phyloP scores from a whole-genome alignment of 2,113 vertebrate genomes.

The Triplophysa rosa region DNA sequence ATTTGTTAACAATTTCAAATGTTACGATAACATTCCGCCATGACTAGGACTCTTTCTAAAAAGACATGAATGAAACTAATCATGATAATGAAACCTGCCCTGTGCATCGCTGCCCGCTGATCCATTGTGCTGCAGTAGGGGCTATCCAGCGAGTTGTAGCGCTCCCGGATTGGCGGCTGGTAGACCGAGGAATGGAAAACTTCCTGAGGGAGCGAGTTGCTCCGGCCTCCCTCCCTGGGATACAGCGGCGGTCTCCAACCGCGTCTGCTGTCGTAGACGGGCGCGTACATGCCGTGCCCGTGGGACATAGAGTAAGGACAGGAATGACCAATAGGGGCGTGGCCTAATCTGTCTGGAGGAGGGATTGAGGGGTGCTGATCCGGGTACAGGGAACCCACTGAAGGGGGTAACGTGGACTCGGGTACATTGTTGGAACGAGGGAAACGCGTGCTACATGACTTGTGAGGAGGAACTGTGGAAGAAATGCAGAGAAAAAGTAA shows the following conservation, averaged over 20 bases:
- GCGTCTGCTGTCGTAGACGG: constrained; percentile 92
- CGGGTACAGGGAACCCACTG: constrained; percentile 79
- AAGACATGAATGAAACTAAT: background rate
- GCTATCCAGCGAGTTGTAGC: constrained; percentile 92
- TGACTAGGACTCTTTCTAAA: too few relatives aligned
- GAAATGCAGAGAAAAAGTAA: background rate
- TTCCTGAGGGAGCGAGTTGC: constrained; percentile 94
- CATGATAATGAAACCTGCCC: constrained; percentile 70
- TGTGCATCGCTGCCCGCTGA: constrained; percentile 84
- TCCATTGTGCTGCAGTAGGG: constrained; percentile 88
- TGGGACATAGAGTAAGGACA: constrained; percentile 83
- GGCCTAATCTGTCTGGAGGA: constrained; percentile 83
- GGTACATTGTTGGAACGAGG: constrained; percentile 86
- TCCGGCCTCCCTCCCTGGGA: constrained; percentile 91
- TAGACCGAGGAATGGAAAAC: constrained; percentile 91
- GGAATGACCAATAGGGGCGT: constrained; percentile 79
- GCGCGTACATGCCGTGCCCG: constrained; percentile 88
- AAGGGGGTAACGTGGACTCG: constrained; percentile 86
- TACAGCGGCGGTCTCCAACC: constrained; percentile 95
- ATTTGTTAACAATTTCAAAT: too few relatives aligned
- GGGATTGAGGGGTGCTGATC: constrained; percentile 81
- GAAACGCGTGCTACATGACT: constrained; percentile 87
- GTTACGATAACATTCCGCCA: too few relatives aligned
- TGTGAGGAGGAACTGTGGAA: constrained; percentile 83
- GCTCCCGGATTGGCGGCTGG: constrained; percentile 88